Base-by-base conservation (phyloP, 2,113 vertebrate species). In the Cyprinodon variegatus region DNA sequence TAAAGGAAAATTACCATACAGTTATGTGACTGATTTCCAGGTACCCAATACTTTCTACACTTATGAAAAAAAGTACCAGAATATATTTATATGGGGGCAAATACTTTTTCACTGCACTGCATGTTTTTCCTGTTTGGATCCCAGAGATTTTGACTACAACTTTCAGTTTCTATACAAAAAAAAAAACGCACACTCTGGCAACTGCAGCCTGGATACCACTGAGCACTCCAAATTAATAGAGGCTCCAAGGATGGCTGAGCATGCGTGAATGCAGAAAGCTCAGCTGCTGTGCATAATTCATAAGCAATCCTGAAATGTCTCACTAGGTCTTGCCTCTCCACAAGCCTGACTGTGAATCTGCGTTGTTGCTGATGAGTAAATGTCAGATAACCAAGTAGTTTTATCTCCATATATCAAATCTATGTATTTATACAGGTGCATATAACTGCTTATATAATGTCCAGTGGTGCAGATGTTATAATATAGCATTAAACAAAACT, bases 151-250 rank as follows among this genome's bases (percentile, higher is more conserved):
- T 3, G 50, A 73, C 61, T 60, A 22, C 64, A 68, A 39, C 65
- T 53, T 37, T 66, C 64, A 2, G 20, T 48, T 41, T n/a, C 64
- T 70, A 65, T 72, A 40, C 14, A 29, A 29, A 29, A 29, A 29
- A 29, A 29, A 1, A 29, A 1, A 29, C 1, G 1, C 29, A 29
- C 29, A 43, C 73, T 81, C n/a, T 83, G 76, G 89, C 15, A 83
- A 93, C 91, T 64, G 94, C 94, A 92, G 93, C 93, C 89, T 90
- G 90, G 92, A 90, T 91, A 93, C 91, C 1, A 61, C n/a, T 37
- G 78, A 63, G 78, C 60, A 48, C 43, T 7, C 60, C 61, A 65
- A 74, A 86, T 67, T 39, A 79, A 74, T 86, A 77, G 89, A 73
- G 71, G 86, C 72, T 69, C 68, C 75, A 80, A 82, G 83, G 70